These are phyloP conservation scores for Silurus lanzhouensis DNA, from an alignment of 2,797 vertebrate genomes.

Conservation along the genomic window DNA sequence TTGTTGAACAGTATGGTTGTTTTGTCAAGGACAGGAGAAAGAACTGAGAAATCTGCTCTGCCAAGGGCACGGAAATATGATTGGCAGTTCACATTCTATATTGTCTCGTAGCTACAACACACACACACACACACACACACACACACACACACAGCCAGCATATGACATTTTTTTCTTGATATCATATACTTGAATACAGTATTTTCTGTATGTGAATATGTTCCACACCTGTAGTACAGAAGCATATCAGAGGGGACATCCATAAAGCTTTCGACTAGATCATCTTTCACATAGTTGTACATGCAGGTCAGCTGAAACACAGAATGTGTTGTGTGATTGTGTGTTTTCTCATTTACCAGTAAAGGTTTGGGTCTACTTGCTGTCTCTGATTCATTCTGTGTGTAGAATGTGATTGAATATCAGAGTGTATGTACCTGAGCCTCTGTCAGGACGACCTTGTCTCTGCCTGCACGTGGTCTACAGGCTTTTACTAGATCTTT, in stretches of 20 bases:
- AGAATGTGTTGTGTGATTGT: not conserved
- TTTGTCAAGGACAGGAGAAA: slow-evolving; percentile 62
- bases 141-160: too few species aligned
- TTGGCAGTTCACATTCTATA: too few species aligned
- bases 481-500: slow-evolving; percentile 10
- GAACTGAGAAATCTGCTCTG: slow-evolving; percentile 66
- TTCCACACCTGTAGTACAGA: slow-evolving; percentile 68
- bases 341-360: not conserved
- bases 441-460: slow-evolving; percentile 53
- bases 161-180: too few species aligned
- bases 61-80: too few species aligned
- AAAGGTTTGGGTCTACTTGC: not conserved
- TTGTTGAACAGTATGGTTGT: slow-evolving; percentile 53
- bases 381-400: not conserved
- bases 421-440: slow-evolving; percentile 62
- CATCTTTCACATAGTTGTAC: slow-evolving; percentile 61
- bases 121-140: too few species aligned
- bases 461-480: too few species aligned
- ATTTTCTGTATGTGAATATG: not conserved
- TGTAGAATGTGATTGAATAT: not conserved
- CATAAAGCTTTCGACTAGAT: slow-evolving; percentile 55
- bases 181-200: not conserved
- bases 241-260: slow-evolving; percentile 70
- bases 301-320: slow-evolving; percentile 69
- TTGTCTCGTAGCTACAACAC: too few species aligned